Evolutionary conservation across 2,113 vertebrate genomes (phyloP).

Genomic region (Tupaia tana): DNA sequence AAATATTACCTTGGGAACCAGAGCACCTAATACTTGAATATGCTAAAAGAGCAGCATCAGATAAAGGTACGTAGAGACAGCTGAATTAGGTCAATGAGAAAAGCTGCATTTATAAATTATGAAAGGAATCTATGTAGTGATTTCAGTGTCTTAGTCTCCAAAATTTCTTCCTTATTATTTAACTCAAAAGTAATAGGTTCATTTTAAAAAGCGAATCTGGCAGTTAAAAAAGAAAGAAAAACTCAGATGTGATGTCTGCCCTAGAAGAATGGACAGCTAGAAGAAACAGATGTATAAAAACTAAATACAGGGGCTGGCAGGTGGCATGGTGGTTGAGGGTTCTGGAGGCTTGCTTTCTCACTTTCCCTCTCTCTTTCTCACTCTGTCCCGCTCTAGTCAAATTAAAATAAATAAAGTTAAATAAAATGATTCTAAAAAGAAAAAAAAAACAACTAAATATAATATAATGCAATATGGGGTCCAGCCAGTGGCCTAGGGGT

Average conservation of each 20-base stretch:
- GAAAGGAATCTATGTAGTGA: not conserved
- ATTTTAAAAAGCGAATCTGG: not conserved
- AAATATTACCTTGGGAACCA: conserved; percentile 89
- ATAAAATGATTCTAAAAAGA: no score
- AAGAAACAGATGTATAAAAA: not conserved
- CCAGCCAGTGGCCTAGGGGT: no score
- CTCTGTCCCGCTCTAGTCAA: no score
- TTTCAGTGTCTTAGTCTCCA: conserved; percentile 35
- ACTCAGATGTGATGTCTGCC: not conserved
- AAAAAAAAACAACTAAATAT: no score
- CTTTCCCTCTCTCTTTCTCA: no score
- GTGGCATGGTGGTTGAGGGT: not conserved
- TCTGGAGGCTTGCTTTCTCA: no score
- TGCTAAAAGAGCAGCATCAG: conserved; percentile 84
- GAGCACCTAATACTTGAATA: conserved; percentile 88
- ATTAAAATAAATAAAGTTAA: no score
- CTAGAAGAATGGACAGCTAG: not conserved
- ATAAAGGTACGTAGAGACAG: conserved; percentile 87
- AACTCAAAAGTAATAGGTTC: not conserved
- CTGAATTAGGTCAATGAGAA: not conserved
- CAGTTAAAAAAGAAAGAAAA: not conserved
- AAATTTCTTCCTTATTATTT: conserved; percentile 28
- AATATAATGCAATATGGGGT: no score
- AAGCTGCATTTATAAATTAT: not conserved
- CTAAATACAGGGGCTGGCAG: not conserved